phyloP scores from a whole-genome alignment of 2,113 vertebrate genomes.

The Charina bottae region DNA sequence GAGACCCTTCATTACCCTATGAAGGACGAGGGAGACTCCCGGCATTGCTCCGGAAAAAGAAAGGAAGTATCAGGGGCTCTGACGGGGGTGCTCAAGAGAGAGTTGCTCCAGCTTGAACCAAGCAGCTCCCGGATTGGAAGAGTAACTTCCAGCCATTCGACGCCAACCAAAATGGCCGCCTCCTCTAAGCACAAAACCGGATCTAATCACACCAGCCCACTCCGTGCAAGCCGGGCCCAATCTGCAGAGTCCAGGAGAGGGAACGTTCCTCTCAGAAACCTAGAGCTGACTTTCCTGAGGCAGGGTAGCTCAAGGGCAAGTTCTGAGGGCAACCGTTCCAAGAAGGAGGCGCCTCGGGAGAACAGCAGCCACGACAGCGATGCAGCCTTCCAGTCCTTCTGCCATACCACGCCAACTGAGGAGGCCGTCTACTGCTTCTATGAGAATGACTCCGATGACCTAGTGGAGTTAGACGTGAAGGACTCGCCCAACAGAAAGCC shows the following conservation, averaged over 20 bases:
- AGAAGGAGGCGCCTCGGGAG: conserved; percentile 33
- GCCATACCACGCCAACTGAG: conserved; percentile 81
- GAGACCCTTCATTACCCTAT: conserved; percentile 87
- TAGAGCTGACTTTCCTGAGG: conserved; percentile 56
- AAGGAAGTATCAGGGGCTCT: conserved; percentile 69
- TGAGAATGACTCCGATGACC: conserved; percentile 69
- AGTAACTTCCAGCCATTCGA: conserved; percentile 46
- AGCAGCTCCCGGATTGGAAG: conserved; percentile 17
- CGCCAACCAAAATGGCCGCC: conserved; percentile 22
- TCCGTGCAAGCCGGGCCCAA: conserved; percentile 61
- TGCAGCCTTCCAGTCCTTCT: conserved; percentile 75
- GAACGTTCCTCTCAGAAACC: neutral
- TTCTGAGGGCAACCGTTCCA: neutral
- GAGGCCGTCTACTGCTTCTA: conserved; percentile 87
- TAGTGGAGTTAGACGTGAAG: conserved; percentile 46
- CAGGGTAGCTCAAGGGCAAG: neutral
- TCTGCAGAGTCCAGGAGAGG: conserved; percentile 63
- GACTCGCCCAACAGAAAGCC: conserved; percentile 19
- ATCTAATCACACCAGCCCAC: neutral
- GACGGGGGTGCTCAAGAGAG: conserved; percentile 44
- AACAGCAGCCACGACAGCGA: conserved; percentile 57
- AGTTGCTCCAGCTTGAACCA: neutral
- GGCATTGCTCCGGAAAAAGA: conserved; percentile 44
- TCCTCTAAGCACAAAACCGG: conserved; percentile 26
- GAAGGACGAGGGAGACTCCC: conserved; percentile 70